These are phyloP conservation scores for Pogonomyrmex barbatus DNA, from an alignment of 1,140 invertebrate genomes.

Conservation along the genomic window DNA sequence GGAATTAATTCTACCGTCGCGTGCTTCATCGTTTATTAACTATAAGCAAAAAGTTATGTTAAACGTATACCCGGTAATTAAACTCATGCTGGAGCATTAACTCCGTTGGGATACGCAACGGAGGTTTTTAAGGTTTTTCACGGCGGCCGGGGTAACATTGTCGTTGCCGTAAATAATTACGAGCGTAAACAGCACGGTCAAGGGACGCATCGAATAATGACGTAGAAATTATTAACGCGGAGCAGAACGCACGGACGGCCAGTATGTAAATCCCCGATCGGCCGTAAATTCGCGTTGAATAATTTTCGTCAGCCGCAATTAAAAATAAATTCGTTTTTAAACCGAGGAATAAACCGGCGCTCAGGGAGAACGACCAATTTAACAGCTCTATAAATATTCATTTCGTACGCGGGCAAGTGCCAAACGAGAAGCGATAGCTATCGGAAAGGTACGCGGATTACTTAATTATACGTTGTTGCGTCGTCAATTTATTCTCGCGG, in stretches of 20 bases:
- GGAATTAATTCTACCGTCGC: slow-evolving; percentile 45
- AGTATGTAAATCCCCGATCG: slow-evolving; percentile 51
- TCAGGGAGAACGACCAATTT: slow-evolving; percentile 37
- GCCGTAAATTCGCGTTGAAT: slow-evolving; percentile 46
- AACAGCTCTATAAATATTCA: slow-evolving; percentile 69
- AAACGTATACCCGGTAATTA: slow-evolving; percentile 26
- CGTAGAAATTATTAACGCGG: slow-evolving; percentile 50
- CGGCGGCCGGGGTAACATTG: neutral
- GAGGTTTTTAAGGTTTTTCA: slow-evolving; percentile 12
- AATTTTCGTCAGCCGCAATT: slow-evolving; percentile 54
- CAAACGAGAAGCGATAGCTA: slow-evolving; percentile 50
- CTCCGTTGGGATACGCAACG: neutral
- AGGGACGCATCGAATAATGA: slow-evolving; percentile 43
- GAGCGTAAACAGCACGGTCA: slow-evolving; percentile 32
- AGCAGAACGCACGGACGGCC: slow-evolving; percentile 38
- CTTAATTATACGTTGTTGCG: slow-evolving; percentile 72
- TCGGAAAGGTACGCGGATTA: slow-evolving; percentile 56
- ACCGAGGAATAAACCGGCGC: slow-evolving; percentile 46
- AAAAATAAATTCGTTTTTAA: slow-evolving; percentile 51
- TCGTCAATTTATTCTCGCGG: slow-evolving; percentile 61
- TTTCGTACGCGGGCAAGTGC: slow-evolving; percentile 49
- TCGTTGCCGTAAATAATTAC: slow-evolving; percentile 40
- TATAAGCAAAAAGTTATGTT: slow-evolving; percentile 29
- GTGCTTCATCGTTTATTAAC: slow-evolving; percentile 44
- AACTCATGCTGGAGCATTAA: slow-evolving; percentile 4